Evolutionary conservation across 2,113 vertebrate genomes (phyloP).

Genomic region (Microcebus jonahi): DNA sequence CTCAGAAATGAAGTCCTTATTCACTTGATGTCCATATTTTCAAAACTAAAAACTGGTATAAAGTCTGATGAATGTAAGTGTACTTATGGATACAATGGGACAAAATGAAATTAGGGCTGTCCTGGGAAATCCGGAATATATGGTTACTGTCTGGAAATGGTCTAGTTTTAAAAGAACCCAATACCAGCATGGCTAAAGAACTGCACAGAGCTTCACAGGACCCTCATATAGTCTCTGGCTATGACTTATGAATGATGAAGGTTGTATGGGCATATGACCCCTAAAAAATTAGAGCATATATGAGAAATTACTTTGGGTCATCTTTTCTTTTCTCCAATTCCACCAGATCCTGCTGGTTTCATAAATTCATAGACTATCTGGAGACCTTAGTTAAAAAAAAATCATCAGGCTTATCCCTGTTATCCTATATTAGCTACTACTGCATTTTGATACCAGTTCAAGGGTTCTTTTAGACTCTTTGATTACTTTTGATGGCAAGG

Average conservation of each 20-base stretch:
- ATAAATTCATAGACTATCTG: conserved; percentile 41
- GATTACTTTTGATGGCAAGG: neutral
- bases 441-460: conserved; percentile 20
- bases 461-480: neutral
- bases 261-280: conserved; percentile 14
- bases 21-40: conserved; percentile 42
- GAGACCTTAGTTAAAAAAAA: conserved; percentile 5
- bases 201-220: conserved; percentile 52
- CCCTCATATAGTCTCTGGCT: conserved; percentile 27
- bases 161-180: conserved; percentile 65
- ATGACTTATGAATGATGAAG: conserved; percentile 57
- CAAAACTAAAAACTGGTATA: neutral
- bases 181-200: conserved; percentile 43
- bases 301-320: conserved; percentile 44
- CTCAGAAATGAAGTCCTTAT: conserved; percentile 14
- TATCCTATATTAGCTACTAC: conserved; percentile 42
- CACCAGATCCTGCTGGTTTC: conserved; percentile 9
- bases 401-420: neutral
- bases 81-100: conserved; percentile 9
- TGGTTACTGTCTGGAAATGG: conserved; percentile 35
- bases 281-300: conserved; percentile 16
- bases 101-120: conserved; percentile 43
- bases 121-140: conserved; percentile 53
- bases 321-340: neutral
- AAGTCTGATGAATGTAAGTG: neutral